Conservation (phyloP, 2,113 vertebrate species). For the Hystrix cristata region DNA sequence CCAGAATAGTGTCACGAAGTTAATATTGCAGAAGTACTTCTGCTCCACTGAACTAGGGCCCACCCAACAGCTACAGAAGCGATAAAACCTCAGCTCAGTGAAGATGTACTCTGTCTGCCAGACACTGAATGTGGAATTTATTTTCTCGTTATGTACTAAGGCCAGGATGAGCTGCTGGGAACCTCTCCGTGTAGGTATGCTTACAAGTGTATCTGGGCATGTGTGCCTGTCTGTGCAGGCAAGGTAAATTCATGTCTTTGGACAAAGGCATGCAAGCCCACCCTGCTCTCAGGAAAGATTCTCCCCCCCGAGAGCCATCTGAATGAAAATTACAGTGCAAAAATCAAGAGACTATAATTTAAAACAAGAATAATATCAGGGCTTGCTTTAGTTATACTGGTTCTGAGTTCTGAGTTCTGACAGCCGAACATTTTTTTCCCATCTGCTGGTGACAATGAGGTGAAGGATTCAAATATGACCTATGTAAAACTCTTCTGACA, state of each 20-base stretch:
- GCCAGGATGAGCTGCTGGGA: not conserved
- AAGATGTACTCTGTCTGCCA: not conserved
- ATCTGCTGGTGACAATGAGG: not conserved
- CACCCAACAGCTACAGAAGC: not conserved
- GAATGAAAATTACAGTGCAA: slow-evolving; percentile 26
- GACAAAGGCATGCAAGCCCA: not conserved
- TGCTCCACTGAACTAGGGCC: not conserved
- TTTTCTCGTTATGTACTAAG: not conserved
- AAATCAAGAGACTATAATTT: not conserved
- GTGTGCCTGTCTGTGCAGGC: not conserved
- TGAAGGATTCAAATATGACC: not conserved
- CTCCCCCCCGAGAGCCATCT: not conserved
- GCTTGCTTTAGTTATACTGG: not conserved
- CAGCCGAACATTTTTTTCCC: not conserved
- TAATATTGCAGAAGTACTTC: not conserved
- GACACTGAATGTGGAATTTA: not conserved
- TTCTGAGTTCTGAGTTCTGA: slow-evolving; percentile 37
- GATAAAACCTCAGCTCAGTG: not conserved
- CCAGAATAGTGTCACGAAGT: not conserved
- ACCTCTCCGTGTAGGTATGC: not conserved
- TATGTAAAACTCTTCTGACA: not conserved
- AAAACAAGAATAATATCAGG: not conserved
- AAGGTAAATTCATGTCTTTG: not conserved
- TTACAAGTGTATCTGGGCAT: not conserved
- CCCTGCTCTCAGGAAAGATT: slow-evolving; percentile 1